Percentiles rank a stretch among this genome's conserved stretches.
Evolutionary conservation across 2,888 invertebrate genomes (phyloP).

Genomic region (Nomada ferruginata): DNA sequence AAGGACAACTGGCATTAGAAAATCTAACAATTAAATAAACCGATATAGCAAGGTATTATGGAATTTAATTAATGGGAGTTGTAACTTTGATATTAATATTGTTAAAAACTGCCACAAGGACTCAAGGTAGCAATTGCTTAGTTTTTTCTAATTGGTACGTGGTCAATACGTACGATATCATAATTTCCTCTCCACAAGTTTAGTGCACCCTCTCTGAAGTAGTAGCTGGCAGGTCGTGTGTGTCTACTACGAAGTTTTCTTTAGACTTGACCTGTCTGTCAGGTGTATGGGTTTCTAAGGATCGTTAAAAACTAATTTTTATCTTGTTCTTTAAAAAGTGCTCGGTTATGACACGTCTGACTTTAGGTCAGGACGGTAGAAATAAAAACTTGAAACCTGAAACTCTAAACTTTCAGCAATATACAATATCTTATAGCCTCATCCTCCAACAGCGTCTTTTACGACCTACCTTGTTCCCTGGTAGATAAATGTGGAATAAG

Average conservation of each 20-base stretch:
- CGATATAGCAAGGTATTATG: no score
- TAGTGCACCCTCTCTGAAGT: neutral
- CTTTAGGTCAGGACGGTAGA: neutral
- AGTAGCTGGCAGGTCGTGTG: neutral
- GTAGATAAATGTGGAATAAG: no score
- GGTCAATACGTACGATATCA: neutral
- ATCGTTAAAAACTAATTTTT: conserved; percentile 33
- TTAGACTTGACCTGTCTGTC: conserved; percentile 9
- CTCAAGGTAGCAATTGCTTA: neutral
- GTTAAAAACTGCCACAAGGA: neutral
- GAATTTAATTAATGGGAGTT: no score
- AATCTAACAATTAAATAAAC: no score
- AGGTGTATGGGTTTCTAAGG: conserved; percentile 14
- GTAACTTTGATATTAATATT: no score
- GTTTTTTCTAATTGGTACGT: neutral
- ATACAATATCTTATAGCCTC: neutral
- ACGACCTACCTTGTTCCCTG: no score
- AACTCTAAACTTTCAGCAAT: neutral
- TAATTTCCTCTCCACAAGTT: neutral
- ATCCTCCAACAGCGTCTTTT: neutral
- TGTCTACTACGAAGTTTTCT: conserved; percentile 9
- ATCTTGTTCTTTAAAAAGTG: conserved; percentile 12
- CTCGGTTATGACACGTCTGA: conserved; percentile 11
- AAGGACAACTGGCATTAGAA: no score
- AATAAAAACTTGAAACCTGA: conserved; percentile 13